These are phyloP conservation scores for Phylloscopus whistleri DNA, from an alignment of 2,113 vertebrate species.

Conservation along the genomic window DNA sequence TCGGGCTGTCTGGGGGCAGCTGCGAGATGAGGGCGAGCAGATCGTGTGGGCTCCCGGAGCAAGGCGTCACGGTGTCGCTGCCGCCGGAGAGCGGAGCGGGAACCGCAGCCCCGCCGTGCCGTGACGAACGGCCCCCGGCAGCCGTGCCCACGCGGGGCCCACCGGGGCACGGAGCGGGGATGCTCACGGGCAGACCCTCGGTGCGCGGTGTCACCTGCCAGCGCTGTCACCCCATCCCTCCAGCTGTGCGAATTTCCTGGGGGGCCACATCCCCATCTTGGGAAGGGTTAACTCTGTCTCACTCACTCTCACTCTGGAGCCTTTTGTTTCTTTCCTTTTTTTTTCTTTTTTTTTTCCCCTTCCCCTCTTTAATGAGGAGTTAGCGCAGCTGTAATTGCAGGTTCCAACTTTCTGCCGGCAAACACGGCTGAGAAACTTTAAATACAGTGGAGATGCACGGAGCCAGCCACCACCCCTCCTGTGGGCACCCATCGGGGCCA, in stretches of 20 bases:
- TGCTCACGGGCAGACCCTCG: background rate
- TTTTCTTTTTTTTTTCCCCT: background rate
- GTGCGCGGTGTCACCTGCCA: background rate
- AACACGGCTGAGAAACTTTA: conserved; percentile 41
- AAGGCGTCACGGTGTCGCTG: conserved; percentile 8
- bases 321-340: conserved; percentile 1
- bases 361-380: conserved; percentile 50
- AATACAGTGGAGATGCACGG: background rate
- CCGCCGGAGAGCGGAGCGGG: background rate
- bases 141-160: conserved; percentile 11
- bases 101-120: background rate
- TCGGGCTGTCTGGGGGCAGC: conserved; percentile 37
- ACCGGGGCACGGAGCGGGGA: rapidly evolving
- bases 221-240: rapidly evolving
- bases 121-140: background rate
- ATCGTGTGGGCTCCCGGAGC: background rate
- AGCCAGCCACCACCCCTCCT: background rate
- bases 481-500: background rate
- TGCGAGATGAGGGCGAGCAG: background rate
- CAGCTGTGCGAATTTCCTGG: background rate
- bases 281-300: background rate
- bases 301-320: background rate
- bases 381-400: conserved; percentile 58
- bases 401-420: conserved; percentile 22
- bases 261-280: rapidly evolving